Evolutionary conservation across 2,888 invertebrate genomes (phyloP).

Genomic region (Macrophya alboannulata): DNA sequence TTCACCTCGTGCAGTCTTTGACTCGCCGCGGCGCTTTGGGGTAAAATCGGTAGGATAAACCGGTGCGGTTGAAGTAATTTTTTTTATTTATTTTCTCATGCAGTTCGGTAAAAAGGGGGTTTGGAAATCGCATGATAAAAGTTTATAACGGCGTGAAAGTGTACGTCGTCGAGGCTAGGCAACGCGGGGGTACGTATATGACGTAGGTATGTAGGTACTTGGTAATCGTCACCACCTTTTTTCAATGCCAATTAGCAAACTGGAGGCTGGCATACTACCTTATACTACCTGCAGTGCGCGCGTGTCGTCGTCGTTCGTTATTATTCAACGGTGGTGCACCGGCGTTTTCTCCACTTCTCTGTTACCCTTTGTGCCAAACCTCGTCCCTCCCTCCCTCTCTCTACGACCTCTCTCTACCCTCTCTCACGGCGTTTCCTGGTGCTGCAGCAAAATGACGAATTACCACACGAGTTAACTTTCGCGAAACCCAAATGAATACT

Average conservation of each 20-base stretch:
- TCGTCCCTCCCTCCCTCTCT: background rate
- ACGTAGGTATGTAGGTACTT: conserved; percentile 64
- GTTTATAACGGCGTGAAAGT: background rate
- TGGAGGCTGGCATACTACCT: conserved; percentile 6
- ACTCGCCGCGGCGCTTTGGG: background rate
- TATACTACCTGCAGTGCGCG: background rate
- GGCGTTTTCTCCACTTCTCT: conserved; percentile 19
- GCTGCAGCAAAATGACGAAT: conserved; percentile 50
- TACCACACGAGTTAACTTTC: conserved; percentile 52
- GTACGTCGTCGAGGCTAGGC: background rate
- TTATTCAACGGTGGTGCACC: conserved; percentile 25
- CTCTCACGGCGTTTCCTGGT: background rate
- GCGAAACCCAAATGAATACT: conserved; percentile 63
- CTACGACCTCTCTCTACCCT: background rate
- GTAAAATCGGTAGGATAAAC: background rate
- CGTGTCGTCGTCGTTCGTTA: conserved; percentile 46
- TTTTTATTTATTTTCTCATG: background rate
- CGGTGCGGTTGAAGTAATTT: background rate
- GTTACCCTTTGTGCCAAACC: background rate
- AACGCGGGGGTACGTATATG: background rate
- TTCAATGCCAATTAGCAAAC: conserved; percentile 76
- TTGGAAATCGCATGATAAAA: background rate
- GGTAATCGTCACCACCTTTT: conserved; percentile 75
- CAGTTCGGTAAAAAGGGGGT: background rate
- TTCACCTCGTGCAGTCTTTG: background rate